Conservation (phyloP, 64 coral and sea anemone species). For the Platygyra sinensis region DNA sequence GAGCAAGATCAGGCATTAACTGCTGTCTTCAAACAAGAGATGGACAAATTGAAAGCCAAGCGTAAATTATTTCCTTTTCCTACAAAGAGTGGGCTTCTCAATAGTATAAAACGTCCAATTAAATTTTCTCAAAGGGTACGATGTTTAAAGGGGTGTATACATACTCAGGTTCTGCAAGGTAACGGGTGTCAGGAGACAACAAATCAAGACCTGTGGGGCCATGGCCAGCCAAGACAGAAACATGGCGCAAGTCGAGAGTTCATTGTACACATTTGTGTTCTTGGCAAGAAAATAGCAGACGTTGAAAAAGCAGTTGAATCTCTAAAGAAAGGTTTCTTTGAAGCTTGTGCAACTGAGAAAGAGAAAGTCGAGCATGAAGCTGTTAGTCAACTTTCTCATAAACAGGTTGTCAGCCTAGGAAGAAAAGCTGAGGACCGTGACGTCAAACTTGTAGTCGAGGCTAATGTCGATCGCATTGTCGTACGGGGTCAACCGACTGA, state of each 20-base stretch:
- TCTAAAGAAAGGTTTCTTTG: slow-evolving; percentile 36
- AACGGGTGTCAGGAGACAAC: slow-evolving; percentile 23
- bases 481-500: slow-evolving; percentile 58
- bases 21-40: slow-evolving; percentile 51
- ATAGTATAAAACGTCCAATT: background rate
- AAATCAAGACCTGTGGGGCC: background rate
- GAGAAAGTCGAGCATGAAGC: slow-evolving; percentile 27
- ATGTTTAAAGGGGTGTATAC: background rate
- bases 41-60: slow-evolving; percentile 10
- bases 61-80: background rate
- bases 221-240: background rate
- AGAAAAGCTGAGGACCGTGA: slow-evolving; percentile 48
- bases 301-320: background rate
- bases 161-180: slow-evolving; percentile 6
- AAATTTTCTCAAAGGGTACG: background rate
- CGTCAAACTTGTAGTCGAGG: slow-evolving; percentile 48
- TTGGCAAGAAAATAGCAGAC: background rate
- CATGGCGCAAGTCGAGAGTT: background rate
- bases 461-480: slow-evolving; percentile 19
- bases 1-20: slow-evolving; percentile 39
- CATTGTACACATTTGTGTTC: background rate
- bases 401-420: slow-evolving; percentile 13
- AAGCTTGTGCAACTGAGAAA: slow-evolving; percentile 32
- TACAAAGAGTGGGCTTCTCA: background rate
- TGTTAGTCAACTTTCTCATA: slow-evolving; percentile 23